Evolutionary conservation across 2,888 invertebrate species (phyloP).

Genomic region (Archips crataeganus): DNA sequence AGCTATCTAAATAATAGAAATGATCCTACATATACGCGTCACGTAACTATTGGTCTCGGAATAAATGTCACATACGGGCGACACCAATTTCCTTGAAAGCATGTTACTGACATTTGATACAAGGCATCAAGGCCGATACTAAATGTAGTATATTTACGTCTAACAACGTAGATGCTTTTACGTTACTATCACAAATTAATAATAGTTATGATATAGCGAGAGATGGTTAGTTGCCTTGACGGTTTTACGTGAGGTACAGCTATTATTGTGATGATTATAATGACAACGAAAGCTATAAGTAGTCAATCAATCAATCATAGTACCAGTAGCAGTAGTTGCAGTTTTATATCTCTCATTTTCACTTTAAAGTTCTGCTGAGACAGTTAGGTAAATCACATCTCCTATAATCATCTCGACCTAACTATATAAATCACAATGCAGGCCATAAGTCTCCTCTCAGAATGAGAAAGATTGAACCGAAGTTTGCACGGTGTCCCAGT

Average conservation of each 20-base stretch:
- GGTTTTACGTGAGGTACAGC: not conserved
- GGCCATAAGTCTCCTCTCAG: too few relatives aligned
- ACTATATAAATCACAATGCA: too few relatives aligned
- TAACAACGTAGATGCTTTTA: constrained; percentile 13
- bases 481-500: too few relatives aligned
- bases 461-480: too few relatives aligned
- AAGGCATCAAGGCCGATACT: constrained; percentile 45
- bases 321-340: too few relatives aligned
- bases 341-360: too few relatives aligned
- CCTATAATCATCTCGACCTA: too few relatives aligned
- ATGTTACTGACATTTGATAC: constrained; percentile 51
- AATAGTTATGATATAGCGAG: not conserved
- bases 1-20: constrained; percentile 6
- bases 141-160: constrained; percentile 20
- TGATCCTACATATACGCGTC: constrained; percentile 3
- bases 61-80: constrained; percentile 48
- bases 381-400: too few relatives aligned
- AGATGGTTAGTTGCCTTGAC: not conserved
- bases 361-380: too few relatives aligned
- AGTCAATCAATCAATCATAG: too few relatives aligned
- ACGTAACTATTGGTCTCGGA: constrained; percentile 36
- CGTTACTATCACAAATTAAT: constrained; percentile 13
- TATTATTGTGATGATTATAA: too few relatives aligned
- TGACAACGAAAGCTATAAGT: too few relatives aligned
- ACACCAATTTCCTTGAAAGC: constrained; percentile 54